A percentile compares a stretch with the other conserved stretches of the same genome.
phyloP scores from a whole-genome alignment of 30 jellyfish, hydroid and myxozoan species.

The Aurelia aurita region DNA sequence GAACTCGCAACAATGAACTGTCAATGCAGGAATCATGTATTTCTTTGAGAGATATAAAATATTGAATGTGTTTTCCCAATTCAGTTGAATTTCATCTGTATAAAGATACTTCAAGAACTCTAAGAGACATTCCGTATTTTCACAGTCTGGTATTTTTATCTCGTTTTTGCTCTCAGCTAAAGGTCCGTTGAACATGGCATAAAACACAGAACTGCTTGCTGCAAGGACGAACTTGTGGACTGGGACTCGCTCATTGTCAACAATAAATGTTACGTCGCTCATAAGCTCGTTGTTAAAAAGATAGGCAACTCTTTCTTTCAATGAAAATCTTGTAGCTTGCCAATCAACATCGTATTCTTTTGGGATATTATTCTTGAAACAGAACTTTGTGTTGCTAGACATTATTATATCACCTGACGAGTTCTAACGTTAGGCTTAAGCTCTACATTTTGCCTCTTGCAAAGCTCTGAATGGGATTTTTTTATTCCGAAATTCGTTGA shows the following conservation, averaged over 20 bases:
- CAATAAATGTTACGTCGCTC: slow-evolving; percentile 61
- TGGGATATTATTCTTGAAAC: not conserved
- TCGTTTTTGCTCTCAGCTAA: slow-evolving; percentile 47
- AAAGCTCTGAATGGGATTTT: too few relatives aligned
- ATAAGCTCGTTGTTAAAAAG: slow-evolving; percentile 51
- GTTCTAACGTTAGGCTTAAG: too few relatives aligned
- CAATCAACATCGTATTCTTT: slow-evolving; percentile 47
- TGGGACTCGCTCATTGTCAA: slow-evolving; percentile 44
- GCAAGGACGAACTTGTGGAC: slow-evolving; percentile 68
- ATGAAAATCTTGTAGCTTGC: slow-evolving; percentile 45
- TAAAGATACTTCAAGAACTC: slow-evolving; percentile 46
- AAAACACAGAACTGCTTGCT: slow-evolving; percentile 64
- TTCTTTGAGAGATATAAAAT: slow-evolving; percentile 48
- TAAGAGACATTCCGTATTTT: slow-evolving; percentile 38
- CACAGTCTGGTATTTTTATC: slow-evolving; percentile 54
- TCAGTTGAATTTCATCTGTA: slow-evolving; percentile 41
- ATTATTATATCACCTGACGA: too few relatives aligned
- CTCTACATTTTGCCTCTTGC: too few relatives aligned
- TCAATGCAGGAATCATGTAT: slow-evolving; percentile 66
- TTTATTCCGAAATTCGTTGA: too few relatives aligned
- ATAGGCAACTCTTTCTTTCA: slow-evolving; percentile 56
- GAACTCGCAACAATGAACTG: slow-evolving; percentile 44
- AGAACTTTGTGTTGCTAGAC: too few relatives aligned
- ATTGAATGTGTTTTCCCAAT: slow-evolving; percentile 60
- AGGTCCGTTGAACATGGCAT: slow-evolving; percentile 65